Percentiles rank a stretch among this genome's conserved stretches.
Evolutionary conservation across 2,797 vertebrate species (phyloP).

Genomic region (Protonibea diacanthus): DNA sequence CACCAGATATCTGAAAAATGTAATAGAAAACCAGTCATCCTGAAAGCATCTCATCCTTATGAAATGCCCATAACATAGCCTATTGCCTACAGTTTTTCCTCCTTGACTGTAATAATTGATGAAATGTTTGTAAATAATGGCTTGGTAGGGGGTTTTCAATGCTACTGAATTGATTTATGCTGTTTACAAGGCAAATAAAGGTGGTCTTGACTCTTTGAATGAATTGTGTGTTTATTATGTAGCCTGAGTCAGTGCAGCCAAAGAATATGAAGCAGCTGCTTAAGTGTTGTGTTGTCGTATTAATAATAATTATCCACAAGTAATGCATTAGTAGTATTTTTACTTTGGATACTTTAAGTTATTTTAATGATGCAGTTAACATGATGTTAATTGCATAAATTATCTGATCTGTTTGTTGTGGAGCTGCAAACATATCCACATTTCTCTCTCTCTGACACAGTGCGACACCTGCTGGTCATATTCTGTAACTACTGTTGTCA

Average conservation of each 20-base stretch:
- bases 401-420: no score
- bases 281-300: no score
- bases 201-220: slow-evolving; percentile 85
- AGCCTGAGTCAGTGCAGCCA: not conserved
- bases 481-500: no score
- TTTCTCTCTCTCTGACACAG: no score
- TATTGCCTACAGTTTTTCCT: slow-evolving; percentile 74
- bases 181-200: slow-evolving; percentile 93
- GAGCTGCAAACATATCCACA: no score
- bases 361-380: no score
- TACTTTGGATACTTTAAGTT: not conserved
- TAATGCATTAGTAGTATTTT: not conserved
- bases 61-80: slow-evolving; percentile 75
- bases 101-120: slow-evolving; percentile 84
- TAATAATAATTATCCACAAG: no score
- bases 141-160: slow-evolving; percentile 89
- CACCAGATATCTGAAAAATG: slow-evolving; percentile 62
- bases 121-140: slow-evolving; percentile 92
- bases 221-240: not conserved
- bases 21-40: slow-evolving; percentile 62
- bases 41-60: slow-evolving; percentile 68
- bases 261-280: not conserved
- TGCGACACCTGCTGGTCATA: no score
- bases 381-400: no score
- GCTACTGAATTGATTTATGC: slow-evolving; percentile 86